Base-by-base conservation (phyloP, 1,140 invertebrate genomes). In the Drosophila tani region DNA sequence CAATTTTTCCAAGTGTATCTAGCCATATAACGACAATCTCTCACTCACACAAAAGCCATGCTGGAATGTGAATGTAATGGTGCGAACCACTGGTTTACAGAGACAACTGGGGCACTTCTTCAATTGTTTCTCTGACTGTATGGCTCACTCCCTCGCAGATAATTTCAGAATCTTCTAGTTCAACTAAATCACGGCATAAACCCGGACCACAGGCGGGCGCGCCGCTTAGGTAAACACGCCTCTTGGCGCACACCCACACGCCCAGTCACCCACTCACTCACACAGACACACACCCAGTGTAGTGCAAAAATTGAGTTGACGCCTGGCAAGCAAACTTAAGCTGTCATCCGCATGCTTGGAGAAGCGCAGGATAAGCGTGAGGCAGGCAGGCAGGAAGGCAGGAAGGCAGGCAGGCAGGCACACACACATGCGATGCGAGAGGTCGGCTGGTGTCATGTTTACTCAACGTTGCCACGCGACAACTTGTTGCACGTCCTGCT, bases 261-360 rank as follows among this genome's bases (percentile, higher is more conserved):
- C 43, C 53, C 50, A 21, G 40, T 38, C 8, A 24, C 32, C 3
- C 45, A 12, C 41, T 9, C 49, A 27, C 32, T 27, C 40, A 40
- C 24, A 29, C 27, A 27, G n/a, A n/a, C 32, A 14, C 50, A 32
- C 29, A 14, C 29, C 0, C 53, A n/a, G 19, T 17, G 65, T 58
- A 38, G 63, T 76, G 77, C 71, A 74, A 73, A 79, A 87, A 83
- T 88, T 81, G 73, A 87, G 77, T 82, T 87, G 82, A 86, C 82
- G 82, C 82, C 82, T 75, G 66, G 82, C 69, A 85, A 86, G 79
- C 67, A 87, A 88, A 83, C 76, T 78, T 80, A 88, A 81, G 84
- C 83, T 88, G 76, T 75, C 84, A 88, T 70, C 62, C 84, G 64
- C 83, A 87, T 81, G 76, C 67, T 68, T 62, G 29, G 51, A 24